Evolutionary conservation across 2,113 vertebrate species (phyloP).

Genomic region (Cinclus mexicanus): DNA sequence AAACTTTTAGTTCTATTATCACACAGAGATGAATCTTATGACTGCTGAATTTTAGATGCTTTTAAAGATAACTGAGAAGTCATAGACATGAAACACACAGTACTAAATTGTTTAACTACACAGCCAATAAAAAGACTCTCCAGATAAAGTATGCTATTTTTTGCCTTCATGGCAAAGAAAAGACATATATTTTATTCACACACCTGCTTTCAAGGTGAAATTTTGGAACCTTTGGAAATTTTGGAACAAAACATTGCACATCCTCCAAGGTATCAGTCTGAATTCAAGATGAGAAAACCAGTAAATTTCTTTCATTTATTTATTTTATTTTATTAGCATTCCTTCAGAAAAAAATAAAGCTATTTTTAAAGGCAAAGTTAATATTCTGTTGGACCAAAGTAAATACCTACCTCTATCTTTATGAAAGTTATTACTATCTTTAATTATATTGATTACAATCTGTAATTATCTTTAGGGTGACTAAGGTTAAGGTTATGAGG

Average conservation of each 20-base stretch:
- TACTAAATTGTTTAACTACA: background rate
- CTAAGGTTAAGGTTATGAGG: background rate
- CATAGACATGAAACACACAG: background rate
- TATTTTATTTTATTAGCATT: background rate
- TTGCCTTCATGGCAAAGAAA: background rate
- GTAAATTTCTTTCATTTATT: background rate
- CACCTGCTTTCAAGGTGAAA: background rate
- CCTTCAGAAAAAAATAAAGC: rapidly evolving
- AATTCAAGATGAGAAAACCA: background rate
- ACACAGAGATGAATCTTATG: background rate
- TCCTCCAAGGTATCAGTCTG: background rate
- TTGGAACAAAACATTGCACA: background rate
- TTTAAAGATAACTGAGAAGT: background rate
- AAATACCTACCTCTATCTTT: background rate
- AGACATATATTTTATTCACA: background rate
- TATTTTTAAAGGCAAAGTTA: background rate
- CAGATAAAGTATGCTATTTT: background rate
- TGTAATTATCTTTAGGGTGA: background rate
- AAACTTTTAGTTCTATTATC: background rate
- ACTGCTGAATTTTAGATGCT: background rate
- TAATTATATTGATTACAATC: background rate
- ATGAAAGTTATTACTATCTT: background rate
- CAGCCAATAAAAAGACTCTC: background rate
- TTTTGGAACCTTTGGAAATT: background rate
- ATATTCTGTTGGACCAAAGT: background rate